Percentiles rank a stretch among this genome's conserved stretches.
Conservation (phyloP, 2,888 invertebrate species). For the Drosophila nigricruria region DNA sequence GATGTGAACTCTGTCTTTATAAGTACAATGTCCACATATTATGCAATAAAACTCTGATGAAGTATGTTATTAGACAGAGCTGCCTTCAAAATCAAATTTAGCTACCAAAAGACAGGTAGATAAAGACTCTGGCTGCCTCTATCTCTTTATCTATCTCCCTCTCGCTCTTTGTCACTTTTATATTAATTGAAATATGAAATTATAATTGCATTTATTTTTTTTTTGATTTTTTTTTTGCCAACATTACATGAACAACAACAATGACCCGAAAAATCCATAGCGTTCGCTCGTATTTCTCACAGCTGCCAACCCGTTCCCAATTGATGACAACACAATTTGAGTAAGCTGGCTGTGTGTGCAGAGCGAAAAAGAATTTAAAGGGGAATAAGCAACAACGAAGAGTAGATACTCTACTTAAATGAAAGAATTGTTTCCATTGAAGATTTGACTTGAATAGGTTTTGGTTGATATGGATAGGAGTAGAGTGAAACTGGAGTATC, state of each 20-base stretch:
- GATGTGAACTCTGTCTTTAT: not conserved
- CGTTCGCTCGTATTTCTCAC: not conserved
- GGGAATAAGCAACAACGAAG: not conserved
- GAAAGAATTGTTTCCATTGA: not conserved
- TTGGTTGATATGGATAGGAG: too few species aligned
- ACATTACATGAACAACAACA: slow-evolving; percentile 16
- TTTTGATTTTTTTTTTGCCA: slow-evolving; percentile 3
- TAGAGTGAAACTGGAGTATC: not conserved
- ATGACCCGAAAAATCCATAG: slow-evolving; percentile 8
- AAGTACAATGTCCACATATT: not conserved
- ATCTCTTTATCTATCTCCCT: not conserved
- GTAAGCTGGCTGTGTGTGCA: not conserved
- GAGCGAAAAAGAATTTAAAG: not conserved
- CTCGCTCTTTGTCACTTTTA: slow-evolving; percentile 18
- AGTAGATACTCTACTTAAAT: not conserved
- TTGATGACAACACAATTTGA: slow-evolving; percentile 27
- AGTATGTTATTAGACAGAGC: not conserved
- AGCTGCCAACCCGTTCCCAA: slow-evolving; percentile 4
- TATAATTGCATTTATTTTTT: slow-evolving; percentile 58
- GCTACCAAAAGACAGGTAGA: not conserved
- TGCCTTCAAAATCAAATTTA: not conserved
- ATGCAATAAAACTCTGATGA: not conserved
- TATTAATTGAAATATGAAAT: slow-evolving; percentile 62
- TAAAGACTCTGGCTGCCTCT: not conserved
- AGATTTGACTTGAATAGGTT: not conserved